Evolutionary conservation across 2,113 vertebrate genomes (phyloP), one percentile per base, ranked within the genome.

Genomic region (Dascyllus trimaculatus): DNA sequence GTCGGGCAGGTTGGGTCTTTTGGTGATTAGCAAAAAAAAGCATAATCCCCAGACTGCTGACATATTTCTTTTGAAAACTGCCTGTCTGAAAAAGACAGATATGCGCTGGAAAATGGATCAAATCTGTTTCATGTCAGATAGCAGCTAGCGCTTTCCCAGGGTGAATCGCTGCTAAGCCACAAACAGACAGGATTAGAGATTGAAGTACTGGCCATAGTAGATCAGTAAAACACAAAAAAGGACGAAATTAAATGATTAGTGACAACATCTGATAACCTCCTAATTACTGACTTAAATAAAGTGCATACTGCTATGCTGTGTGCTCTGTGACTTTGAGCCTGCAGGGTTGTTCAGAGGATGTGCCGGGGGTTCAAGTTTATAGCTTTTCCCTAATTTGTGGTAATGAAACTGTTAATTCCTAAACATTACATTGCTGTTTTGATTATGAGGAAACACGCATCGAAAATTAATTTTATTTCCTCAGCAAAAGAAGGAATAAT

Each of bases 101-200:
- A 87, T 29, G 80, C 75, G 46, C 46, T 56, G 71, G 22, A 86
- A 85, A 87, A 84, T 72, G 81, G 86, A 91, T 90, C 87, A 84
- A 87, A 90, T 91, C 88, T 88, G 85, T 82, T 90, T 75, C 58
- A 79, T 78, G 83, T 86, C 85, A 90, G 90, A 93, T 92, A 91
- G 81, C 54, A 56, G 77, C 78, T 5, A 4, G 77, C 29, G 0
- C 49, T 80, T 82, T 82, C 69, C 68, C 51, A 48, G 75, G 75
- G 80, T 83, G 75, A 92, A 73, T 89, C 84, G 84, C 25, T 48
- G 21, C 87, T 86, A 86, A 87, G 58, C 80, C 72, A 86, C 84
- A 88, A 81, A 84, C 81, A 88, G 63, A 83, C 75, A 52, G 82
- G 85, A 91, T 88, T 85, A 89, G 69, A 73, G 79, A 85, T 79